Evolutionary conservation across 2,888 invertebrate genomes (phyloP), one percentile per base, ranked within the genome.

Genomic region (Chloroclysta siterata): DNA sequence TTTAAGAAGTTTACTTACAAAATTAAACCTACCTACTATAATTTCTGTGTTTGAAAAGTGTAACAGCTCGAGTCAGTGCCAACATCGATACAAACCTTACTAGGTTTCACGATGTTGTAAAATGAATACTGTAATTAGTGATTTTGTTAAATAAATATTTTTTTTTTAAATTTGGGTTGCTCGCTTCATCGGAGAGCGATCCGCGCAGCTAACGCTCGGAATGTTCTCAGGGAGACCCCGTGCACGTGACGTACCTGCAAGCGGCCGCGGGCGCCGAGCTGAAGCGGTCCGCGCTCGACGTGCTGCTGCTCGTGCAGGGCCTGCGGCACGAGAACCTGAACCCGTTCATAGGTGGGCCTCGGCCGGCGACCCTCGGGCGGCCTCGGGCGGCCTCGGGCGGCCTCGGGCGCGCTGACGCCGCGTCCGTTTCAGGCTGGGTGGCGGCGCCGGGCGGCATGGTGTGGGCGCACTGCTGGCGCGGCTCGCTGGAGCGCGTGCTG

Each of bases 281-380:
- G 74, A 97, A 96, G 78, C 95, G 95, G 65, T 97, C 96, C 85
- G 95, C 97, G 1, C 95, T 96, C 88, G 97, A 97, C 80, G 93
- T 96, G 51, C 88, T 97, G 64, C 95, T 97, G 50, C 94, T 95
- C 85, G 94, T 98, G 76, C 97, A 98, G 83, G 96, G 97, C 44
- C 88, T 98, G 70, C 94, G 98, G 0, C 98, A 98, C 84, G 98
- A 98, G 84, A 98, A 98, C 84, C 90, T 98, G 39, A 98, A 98
- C 87, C 96, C 97, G 0, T 94, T 98, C 76, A 95, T 98, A 72
- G 98, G 94, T 93, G 79, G 72, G 63, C 22, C 14, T 42, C 74
- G 94, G 13, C n/a, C 8, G 4, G 5, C 0, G 13, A n/a, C 15
- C 5, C 98, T 51, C 97, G 97, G n/a, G n/a, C n/a, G n/a, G n/a